Evolutionary conservation across 2,113 vertebrate genomes (phyloP).

Genomic region (Formicarius rufipectus): DNA sequence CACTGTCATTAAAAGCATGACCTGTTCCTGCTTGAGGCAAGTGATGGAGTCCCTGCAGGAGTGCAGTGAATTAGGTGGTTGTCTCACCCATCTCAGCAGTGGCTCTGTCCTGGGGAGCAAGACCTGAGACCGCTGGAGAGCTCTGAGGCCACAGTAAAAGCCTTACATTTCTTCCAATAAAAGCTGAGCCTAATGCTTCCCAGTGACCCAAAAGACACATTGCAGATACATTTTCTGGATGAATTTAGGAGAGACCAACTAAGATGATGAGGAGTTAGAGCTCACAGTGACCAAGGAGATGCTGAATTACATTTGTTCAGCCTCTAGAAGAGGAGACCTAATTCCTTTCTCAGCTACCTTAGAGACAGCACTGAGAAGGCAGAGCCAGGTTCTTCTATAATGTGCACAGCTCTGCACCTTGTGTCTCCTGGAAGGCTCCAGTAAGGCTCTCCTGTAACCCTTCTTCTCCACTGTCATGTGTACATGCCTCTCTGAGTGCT

Average conservation of each 20-base stretch:
- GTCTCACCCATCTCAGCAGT: not conserved
- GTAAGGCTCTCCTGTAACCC: not conserved
- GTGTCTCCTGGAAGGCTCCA: not conserved
- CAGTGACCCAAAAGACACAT: not conserved
- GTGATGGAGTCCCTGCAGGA: not conserved
- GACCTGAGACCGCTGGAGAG: not conserved
- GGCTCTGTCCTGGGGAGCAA: not conserved
- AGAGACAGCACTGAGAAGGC: not conserved
- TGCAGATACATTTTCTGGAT: not conserved
- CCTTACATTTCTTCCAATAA: not conserved
- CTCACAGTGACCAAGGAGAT: not conserved
- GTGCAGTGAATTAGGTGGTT: not conserved
- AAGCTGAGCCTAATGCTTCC: not conserved
- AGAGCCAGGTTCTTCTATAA: not conserved
- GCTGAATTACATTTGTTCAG: not conserved
- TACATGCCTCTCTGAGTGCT: not conserved
- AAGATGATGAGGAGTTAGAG: not conserved
- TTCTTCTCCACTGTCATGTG: fast-evolving
- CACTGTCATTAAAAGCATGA: slow-evolving; percentile 30
- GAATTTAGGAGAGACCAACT: not conserved
- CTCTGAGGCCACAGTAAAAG: not conserved
- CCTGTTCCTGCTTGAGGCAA: slow-evolving; percentile 19
- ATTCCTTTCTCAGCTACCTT: not conserved
- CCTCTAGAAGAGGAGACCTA: not conserved
- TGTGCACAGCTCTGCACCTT: not conserved